Evolutionary conservation across 2,888 invertebrate genomes (phyloP).

Genomic region (Chrysotoxum bicinctum): DNA sequence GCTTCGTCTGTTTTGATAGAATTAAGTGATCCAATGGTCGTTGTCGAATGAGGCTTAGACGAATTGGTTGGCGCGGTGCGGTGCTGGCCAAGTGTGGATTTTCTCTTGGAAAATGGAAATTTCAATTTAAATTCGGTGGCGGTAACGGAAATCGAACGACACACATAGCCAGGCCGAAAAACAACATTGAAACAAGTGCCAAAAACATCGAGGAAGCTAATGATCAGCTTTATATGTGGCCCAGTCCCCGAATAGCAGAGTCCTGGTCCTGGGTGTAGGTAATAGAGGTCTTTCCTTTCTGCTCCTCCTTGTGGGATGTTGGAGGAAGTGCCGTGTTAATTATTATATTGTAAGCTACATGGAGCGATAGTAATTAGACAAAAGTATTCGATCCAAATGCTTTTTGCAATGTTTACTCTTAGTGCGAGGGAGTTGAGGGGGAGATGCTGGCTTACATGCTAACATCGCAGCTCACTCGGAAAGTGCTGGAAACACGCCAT

Average conservation of each 20-base stretch:
- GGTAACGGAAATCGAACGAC: constrained; percentile 58
- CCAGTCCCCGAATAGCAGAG: neutral
- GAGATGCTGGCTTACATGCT: neutral
- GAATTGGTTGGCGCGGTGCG: constrained; percentile 2
- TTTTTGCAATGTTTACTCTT: constrained; percentile 61
- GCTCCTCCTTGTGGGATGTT: neutral
- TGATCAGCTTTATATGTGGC: constrained; percentile 43
- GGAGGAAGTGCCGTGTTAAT: constrained; percentile 59
- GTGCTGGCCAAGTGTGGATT: constrained; percentile 25
- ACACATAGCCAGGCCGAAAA: constrained; percentile 34
- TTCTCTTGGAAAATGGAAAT: constrained; percentile 62
- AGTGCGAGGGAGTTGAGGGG: neutral
- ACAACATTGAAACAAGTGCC: constrained; percentile 61
- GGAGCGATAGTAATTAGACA: constrained; percentile 66
- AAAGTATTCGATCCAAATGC: constrained; percentile 64
- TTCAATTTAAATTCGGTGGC: constrained; percentile 53
- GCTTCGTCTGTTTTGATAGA: neutral
- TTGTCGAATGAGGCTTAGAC: neutral
- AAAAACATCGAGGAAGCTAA: constrained; percentile 66
- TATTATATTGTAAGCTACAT: constrained; percentile 70
- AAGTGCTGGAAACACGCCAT: constrained; percentile 52
- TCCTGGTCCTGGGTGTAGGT: neutral
- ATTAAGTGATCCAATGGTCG: constrained; percentile 55
- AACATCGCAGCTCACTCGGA: neutral
- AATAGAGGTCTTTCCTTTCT: neutral